Conservation (phyloP, 2,888 invertebrate genomes). For the Aleiodes testaceus region DNA sequence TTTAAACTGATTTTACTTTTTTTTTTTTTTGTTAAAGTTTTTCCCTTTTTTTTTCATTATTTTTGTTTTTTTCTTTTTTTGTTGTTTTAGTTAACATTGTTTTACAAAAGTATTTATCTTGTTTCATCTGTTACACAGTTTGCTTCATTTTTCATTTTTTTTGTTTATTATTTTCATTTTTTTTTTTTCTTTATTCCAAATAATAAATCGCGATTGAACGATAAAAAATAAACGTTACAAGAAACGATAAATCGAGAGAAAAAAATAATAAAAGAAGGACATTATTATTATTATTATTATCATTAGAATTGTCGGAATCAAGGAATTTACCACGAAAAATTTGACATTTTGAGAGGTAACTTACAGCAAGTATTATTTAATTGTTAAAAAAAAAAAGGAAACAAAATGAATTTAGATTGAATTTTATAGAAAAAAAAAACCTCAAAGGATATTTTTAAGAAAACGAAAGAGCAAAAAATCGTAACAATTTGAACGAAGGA, state of each 20-base stretch:
- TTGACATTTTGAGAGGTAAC: too few species aligned
- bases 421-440: slow-evolving; percentile 3
- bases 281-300: neutral
- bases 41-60: slow-evolving; percentile 25
- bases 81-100: slow-evolving; percentile 41
- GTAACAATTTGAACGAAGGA: neutral
- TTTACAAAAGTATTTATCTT: slow-evolving; percentile 48
- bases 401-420: neutral
- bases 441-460: slow-evolving; percentile 1
- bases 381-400: neutral
- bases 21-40: slow-evolving; percentile 33
- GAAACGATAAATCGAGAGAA: neutral
- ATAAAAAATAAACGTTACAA: slow-evolving; percentile 13
- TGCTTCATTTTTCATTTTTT: slow-evolving; percentile 51
- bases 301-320: neutral
- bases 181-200: slow-evolving; percentile 47
- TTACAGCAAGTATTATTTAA: too few species aligned
- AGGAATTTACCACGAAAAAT: slow-evolving; percentile 13
- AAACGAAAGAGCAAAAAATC: neutral
- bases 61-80: slow-evolving; percentile 31
- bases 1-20: slow-evolving; percentile 33
- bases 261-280: neutral
- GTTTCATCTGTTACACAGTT: slow-evolving; percentile 50
- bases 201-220: slow-evolving; percentile 13
- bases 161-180: slow-evolving; percentile 50